A percentile compares a stretch with the other conserved stretches of the same genome.
Evolutionary conservation across 2,113 vertebrate species (phyloP).

Genomic region (Callopanchax toddi): DNA sequence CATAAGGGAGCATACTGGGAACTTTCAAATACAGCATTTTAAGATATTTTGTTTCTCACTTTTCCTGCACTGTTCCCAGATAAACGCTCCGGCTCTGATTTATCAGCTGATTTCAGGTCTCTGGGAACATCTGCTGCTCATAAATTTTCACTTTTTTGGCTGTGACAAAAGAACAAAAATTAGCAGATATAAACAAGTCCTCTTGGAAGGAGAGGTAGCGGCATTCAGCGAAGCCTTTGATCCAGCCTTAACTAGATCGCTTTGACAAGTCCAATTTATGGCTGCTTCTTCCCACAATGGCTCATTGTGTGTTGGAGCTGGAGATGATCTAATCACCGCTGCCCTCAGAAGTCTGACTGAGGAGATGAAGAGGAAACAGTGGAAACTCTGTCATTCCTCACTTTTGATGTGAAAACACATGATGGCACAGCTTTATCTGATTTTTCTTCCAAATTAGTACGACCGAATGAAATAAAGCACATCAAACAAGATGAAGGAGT

Average conservation of each 20-base stretch:
- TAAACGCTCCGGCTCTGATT: background rate
- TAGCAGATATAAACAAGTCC: conserved; percentile 43
- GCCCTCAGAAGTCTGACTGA: conserved; percentile 67
- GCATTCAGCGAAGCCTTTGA: conserved; percentile 57
- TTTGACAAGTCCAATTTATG: conserved; percentile 60
- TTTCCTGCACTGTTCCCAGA: background rate
- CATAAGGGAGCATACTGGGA: too few species aligned
- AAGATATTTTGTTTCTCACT: too few species aligned
- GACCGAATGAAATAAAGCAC: conserved; percentile 67
- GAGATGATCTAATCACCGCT: conserved; percentile 69
- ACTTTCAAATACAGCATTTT: too few species aligned
- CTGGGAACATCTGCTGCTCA: conserved; percentile 2
- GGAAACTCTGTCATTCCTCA: conserved; percentile 71
- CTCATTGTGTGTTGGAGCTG: conserved; percentile 62
- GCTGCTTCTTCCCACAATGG: conserved; percentile 57
- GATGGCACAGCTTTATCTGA: conserved; percentile 69
- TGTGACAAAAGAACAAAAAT: conserved; percentile 27
- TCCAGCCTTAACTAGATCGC: conserved; percentile 55
- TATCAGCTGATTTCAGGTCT: conserved; percentile 14
- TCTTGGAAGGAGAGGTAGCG: conserved; percentile 42
- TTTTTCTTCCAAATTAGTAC: conserved; percentile 64
- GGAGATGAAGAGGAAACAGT: conserved; percentile 65
- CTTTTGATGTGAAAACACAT: conserved; percentile 74
- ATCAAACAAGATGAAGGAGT: conserved; percentile 64
- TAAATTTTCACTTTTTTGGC: conserved; percentile 7